Percentiles rank a stretch among this genome's conserved stretches.
Evolutionary conservation across 2,888 invertebrate genomes (phyloP).

Genomic region (Eupithecia subumbrata): DNA sequence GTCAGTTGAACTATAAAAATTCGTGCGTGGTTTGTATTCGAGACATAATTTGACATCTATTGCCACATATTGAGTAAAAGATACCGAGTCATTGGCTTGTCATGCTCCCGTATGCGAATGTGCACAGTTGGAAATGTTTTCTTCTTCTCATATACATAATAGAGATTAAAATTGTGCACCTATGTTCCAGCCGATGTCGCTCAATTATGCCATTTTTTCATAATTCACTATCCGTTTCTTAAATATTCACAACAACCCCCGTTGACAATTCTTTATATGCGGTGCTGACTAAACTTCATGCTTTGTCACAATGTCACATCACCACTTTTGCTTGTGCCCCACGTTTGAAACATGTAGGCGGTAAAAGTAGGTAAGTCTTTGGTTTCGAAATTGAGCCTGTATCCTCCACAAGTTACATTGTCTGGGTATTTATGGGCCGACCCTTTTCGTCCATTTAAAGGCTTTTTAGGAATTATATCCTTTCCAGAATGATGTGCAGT

Average conservation of each 20-base stretch:
- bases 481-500: too few species aligned
- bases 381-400: not conserved
- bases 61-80: not conserved
- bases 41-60: not conserved
- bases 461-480: not conserved
- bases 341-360: not conserved
- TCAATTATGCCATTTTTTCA: too few species aligned
- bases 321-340: too few species aligned
- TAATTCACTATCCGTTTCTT: too few species aligned
- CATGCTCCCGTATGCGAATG: not conserved
- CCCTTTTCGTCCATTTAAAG: too few species aligned
- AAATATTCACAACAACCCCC: too few species aligned
- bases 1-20: not conserved
- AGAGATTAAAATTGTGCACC: too few species aligned
- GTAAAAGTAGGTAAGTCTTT: not conserved
- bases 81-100: not conserved
- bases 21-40: not conserved
- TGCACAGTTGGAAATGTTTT: not conserved
- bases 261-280: not conserved
- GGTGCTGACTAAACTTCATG: too few species aligned
- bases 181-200: too few species aligned
- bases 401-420: not conserved
- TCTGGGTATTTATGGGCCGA: not conserved
- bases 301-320: too few species aligned
- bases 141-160: not conserved